Evolutionary conservation across 1,140 invertebrate species (phyloP), one percentile per base, ranked within the genome.

Genomic region (Trissolcus basalis): DNA sequence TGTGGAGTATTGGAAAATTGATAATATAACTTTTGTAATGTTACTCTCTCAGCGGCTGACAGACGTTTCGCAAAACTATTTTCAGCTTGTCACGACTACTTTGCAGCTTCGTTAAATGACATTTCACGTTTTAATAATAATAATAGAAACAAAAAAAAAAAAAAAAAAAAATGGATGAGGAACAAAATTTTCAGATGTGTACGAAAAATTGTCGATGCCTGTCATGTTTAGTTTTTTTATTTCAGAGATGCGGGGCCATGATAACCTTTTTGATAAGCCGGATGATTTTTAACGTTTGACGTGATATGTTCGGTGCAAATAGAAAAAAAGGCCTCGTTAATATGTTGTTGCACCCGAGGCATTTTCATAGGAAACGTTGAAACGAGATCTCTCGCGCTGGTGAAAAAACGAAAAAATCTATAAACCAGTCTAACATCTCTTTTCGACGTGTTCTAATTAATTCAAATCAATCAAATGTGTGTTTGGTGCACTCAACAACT

Each of bases 1-100:
- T 43, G 41, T 59, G 48, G 13, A 63, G 36, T 64, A 58, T 59
- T 65, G 53, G 53, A 59, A 64, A 65, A 65, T 60, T 59, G 44
- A 72, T 72, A 65, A 59, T 65, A 60, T n/a, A 59, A 27, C 19
- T 45, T 65, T 64, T 72, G 53, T 59, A 72, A 72, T 47, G 60
- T 58, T 58, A 56, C 39, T 47, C 48, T 44, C 43, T 39, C 11
- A 43, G 59, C 12, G 41, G 15, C 33, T 61, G 58, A 48, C 50
- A 51, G 44, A 54, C 43, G 32, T 55, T 41, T 48, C 19, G 41
- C n/a, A 16, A 51, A 59, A 59, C 43, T 55, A 47, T 60, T 69
- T 58, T 54, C 14, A n/a, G 36, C n/a, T 55, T 19, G 7, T 9
- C 10, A 12, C 15, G 41, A 41, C 49, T 65, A 65, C 51, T 56